These are phyloP conservation scores for Acanthurus tractus DNA, from an alignment of 2,797 vertebrate species.

Conservation along the genomic window DNA sequence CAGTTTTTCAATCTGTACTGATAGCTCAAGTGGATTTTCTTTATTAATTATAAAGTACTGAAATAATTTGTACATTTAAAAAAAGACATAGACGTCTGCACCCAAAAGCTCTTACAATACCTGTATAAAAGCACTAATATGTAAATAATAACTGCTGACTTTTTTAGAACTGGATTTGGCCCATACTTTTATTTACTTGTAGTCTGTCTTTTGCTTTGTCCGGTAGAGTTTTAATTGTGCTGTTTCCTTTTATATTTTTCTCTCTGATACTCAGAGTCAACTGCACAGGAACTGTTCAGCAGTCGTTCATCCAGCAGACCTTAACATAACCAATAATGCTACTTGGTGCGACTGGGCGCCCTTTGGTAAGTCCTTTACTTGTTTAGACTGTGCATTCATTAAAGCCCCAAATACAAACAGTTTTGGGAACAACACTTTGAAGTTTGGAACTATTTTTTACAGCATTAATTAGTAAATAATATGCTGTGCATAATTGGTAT, in stretches of 20 bases:
- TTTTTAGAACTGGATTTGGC: too few species aligned
- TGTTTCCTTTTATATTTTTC: neutral
- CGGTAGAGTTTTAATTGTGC: slow-evolving; percentile 1
- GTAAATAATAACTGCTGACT: neutral
- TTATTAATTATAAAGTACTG: too few species aligned
- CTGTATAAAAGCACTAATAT: neutral
- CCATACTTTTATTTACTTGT: neutral
- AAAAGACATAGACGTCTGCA: too few species aligned
- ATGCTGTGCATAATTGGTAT: too few species aligned
- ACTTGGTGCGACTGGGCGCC: slow-evolving; percentile 96
- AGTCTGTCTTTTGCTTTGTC: neutral
- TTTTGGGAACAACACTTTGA: too few species aligned
- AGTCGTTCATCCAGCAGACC: slow-evolving; percentile 67
- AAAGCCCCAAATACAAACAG: too few species aligned
- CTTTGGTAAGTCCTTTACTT: slow-evolving; percentile 90
- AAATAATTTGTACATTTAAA: neutral
- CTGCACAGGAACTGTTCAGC: slow-evolving; percentile 94
- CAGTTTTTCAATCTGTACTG: too few species aligned
- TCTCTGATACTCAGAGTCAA: slow-evolving; percentile 86
- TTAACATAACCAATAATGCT: slow-evolving; percentile 88
- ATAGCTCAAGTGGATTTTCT: too few species aligned
- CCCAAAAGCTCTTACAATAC: neutral
- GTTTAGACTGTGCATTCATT: too few species aligned
- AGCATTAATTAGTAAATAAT: too few species aligned
- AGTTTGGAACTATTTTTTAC: too few species aligned